Evolutionary conservation across 1,140 invertebrate species (phyloP).

Genomic region (Watersipora subatra): DNA sequence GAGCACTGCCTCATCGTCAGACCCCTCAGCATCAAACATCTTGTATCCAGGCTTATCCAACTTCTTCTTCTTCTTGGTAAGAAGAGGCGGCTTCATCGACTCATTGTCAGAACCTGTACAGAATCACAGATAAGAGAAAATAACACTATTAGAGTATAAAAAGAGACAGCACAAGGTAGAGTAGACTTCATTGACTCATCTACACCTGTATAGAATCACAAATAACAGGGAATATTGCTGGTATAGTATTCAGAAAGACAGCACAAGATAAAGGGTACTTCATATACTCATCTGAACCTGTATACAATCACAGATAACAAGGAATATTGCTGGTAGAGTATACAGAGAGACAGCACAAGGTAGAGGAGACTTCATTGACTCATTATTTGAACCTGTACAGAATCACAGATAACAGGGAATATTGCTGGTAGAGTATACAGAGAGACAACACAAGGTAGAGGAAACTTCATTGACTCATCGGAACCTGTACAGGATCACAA

Average conservation of each 20-base stretch:
- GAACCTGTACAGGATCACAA: too few relatives aligned
- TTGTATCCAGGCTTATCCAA: slow-evolving; percentile 52
- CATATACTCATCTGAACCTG: too few relatives aligned
- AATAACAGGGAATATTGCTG: too few relatives aligned
- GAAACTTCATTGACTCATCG: too few relatives aligned
- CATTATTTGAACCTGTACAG: not conserved
- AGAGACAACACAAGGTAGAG: not conserved
- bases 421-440: not conserved
- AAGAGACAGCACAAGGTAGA: not conserved
- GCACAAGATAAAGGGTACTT: too few relatives aligned
- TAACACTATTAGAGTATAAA: not conserved
- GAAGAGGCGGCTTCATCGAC: slow-evolving; percentile 2
- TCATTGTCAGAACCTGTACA: not conserved
- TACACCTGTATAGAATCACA: too few relatives aligned
- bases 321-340: too few relatives aligned
- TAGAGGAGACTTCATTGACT: slow-evolving; percentile 1
- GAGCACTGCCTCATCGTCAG: slow-evolving; percentile 56
- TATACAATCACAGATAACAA: too few relatives aligned
- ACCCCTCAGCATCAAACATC: slow-evolving; percentile 79
- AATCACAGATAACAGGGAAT: not conserved
- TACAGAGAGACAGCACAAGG: too few relatives aligned
- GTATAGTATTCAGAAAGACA: too few relatives aligned
- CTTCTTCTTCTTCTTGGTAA: not conserved
- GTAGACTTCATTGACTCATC: too few relatives aligned
- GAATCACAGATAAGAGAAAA: not conserved